These are phyloP conservation scores for Octomys mimax DNA, from an alignment of 2,797 vertebrate genomes.

Conservation along the genomic window DNA sequence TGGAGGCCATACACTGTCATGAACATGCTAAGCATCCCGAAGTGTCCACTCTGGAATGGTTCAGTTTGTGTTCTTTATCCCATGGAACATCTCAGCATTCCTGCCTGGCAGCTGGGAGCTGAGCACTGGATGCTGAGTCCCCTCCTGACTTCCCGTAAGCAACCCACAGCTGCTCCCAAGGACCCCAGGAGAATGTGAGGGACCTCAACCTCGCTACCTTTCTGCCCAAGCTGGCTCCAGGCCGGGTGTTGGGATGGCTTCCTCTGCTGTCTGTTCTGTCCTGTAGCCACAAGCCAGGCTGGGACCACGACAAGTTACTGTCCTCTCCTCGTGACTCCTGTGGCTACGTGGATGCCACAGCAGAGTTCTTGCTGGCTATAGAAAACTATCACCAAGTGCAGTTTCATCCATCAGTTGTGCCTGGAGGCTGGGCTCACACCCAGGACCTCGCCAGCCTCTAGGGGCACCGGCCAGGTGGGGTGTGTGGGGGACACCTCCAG, in stretches of 20 bases:
- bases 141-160: not conserved
- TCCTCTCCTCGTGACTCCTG: not conserved
- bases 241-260: not conserved
- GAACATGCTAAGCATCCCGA: too few species aligned
- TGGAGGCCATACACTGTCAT: too few species aligned
- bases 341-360: too few species aligned
- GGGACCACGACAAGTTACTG: not conserved
- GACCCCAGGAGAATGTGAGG: not conserved
- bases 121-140: not conserved
- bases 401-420: not conserved
- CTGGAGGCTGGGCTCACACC: not conserved
- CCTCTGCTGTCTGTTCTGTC: not conserved
- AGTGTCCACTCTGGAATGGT: not conserved
- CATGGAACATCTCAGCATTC: not conserved
- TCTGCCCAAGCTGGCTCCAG: not conserved
- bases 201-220: not conserved
- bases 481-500: fast-evolving
- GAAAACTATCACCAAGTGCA: not conserved
- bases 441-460: not conserved
- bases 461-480: not conserved
- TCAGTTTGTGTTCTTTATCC: too few species aligned
- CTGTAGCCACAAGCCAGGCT: not conserved
- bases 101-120: not conserved
- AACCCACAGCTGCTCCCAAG: too few species aligned
- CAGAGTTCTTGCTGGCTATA: not conserved